Evolutionary conservation across 2,888 invertebrate species (phyloP), one percentile per base, ranked within the genome.

Genomic region (Ornithoptera priamus): DNA sequence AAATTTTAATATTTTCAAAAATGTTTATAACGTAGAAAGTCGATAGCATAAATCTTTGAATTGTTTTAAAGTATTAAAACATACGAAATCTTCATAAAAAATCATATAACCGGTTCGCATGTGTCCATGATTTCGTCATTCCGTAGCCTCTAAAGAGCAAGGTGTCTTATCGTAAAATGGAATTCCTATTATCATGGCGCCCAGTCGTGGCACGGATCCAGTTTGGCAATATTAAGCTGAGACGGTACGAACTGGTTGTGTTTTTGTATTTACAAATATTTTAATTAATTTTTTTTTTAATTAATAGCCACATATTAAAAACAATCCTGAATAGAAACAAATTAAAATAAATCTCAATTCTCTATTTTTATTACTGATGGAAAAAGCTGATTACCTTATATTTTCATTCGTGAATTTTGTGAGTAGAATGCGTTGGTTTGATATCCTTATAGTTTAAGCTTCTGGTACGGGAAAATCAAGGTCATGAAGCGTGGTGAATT

Each of bases 231-330:
- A 58, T 63, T 58, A 63, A 61, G 66, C 15, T 66, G 65, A 56
- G 64, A 68, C 65, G 73, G 68, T 67, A 67, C 62, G 50, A 68
- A 71, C 73, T 69, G 67, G 73, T 73, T 72, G 70, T 24, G 24
- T 58, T 30, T 63, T 30, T 62, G 15, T 62, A 53, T 61, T 67
- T 42, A 42, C 56, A 66, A 59, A 15, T 36, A 22, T 42, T 62
- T 39, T 56, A 57, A 39, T 36, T 67, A 36, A 60, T 12, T 18
- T 60, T 59, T 60, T 57, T 8, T 6, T 22, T 22, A 22, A 22
- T 22, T 18, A 12, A 39, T 39, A 10, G 39, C 39, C 39, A 7
- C 10, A 10, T 39, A 10, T 10, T 39, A 39, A 39, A 39, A 10
- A 7, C 10, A 39, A 39, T 7, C 5, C 30, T 39, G 39, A 39